A percentile compares a stretch with the other conserved stretches of the same genome.
Conservation (phyloP, 2,113 vertebrate species). For the Rhynchomys soricoides region DNA sequence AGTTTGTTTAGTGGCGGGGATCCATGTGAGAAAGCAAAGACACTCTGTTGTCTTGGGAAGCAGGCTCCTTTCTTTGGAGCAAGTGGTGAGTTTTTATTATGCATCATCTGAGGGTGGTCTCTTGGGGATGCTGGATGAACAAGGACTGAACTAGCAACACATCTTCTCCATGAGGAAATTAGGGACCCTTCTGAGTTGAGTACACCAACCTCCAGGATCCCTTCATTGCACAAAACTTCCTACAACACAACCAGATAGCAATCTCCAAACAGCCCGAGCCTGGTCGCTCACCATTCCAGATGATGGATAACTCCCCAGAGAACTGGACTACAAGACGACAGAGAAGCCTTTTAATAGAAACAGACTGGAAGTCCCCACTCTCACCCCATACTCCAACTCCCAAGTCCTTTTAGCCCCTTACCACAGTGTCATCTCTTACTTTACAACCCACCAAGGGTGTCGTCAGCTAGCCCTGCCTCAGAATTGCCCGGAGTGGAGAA, state of each 20-base stretch:
- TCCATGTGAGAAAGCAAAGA: rapidly evolving
- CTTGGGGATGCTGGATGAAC: background rate
- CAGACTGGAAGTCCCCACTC: background rate
- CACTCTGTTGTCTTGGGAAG: background rate
- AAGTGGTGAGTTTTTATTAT: background rate
- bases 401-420: background rate
- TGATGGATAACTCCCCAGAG: background rate
- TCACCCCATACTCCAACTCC: background rate
- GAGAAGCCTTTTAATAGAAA: constrained; percentile 69
- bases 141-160: background rate
- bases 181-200: background rate
- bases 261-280: background rate
- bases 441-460: background rate
- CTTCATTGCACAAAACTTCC: background rate
- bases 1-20: background rate
- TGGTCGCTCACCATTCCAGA: background rate
- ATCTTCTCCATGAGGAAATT: background rate
- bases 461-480: background rate
- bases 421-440: background rate
- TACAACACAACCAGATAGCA: background rate
- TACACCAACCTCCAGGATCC: background rate
- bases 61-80: background rate
- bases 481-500: background rate
- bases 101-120: background rate
- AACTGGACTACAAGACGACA: constrained; percentile 22